A percentile compares a stretch with the other conserved stretches of the same genome.
Evolutionary conservation across 2,888 invertebrate species (phyloP).

Genomic region (Tetanocera ferruginea): DNA sequence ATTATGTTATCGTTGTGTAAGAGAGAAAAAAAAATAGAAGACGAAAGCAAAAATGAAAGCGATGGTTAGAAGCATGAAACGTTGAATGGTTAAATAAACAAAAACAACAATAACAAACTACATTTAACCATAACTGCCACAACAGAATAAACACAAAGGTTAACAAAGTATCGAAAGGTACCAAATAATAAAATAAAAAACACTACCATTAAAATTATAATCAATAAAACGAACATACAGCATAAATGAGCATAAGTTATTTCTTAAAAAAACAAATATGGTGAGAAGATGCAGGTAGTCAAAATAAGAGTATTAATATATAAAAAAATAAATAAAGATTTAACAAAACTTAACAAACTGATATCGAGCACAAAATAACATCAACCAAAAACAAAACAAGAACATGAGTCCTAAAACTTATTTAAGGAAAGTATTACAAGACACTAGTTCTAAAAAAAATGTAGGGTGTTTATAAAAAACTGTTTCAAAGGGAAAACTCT

Average conservation of each 20-base stretch:
- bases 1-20: not conserved
- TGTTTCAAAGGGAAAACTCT: too few species aligned
- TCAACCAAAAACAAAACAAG: too few species aligned
- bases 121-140: not conserved
- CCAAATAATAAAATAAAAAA: not conserved
- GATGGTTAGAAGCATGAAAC: slow-evolving; percentile 24
- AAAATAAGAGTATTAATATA: not conserved
- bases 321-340: not conserved
- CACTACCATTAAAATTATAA: not conserved
- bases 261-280: not conserved
- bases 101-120: not conserved
- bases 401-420: too few species aligned
- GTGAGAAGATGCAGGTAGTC: not conserved
- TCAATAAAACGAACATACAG: not conserved
- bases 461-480: too few species aligned
- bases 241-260: not conserved
- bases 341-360: not conserved
- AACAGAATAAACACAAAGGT: not conserved
- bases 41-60: slow-evolving; percentile 34
- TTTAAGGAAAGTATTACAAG: too few species aligned
- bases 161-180: not conserved
- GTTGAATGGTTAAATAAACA: not conserved
- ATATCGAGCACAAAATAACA: not conserved
- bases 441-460: too few species aligned
- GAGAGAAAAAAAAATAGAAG: slow-evolving; percentile 16